phyloP scores from a whole-genome alignment of 2,797 vertebrate genomes.

The Acanthiza pusilla region DNA sequence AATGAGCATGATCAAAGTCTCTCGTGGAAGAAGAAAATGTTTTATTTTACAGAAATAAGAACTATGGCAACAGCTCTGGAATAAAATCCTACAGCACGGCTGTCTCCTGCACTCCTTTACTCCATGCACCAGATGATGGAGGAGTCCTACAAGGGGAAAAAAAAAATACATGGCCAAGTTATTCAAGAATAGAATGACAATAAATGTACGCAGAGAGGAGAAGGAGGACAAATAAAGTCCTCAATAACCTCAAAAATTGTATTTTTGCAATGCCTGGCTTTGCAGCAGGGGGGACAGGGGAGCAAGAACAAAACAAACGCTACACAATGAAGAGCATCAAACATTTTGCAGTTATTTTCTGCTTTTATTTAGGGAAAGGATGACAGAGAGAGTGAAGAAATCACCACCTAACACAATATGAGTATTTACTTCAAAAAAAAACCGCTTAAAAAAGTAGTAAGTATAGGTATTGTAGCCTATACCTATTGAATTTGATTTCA shows the following conservation, averaged over 20 bases:
- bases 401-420: background rate
- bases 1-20: background rate
- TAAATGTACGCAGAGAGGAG: background rate
- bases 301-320: background rate
- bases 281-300: background rate
- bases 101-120: background rate
- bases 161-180: background rate
- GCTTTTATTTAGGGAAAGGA: background rate
- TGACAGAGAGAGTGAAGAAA: background rate
- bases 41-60: slow-evolving; percentile 3
- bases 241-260: background rate
- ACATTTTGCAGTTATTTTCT: background rate
- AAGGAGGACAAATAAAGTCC: background rate
- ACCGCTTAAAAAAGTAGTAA: background rate
- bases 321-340: background rate
- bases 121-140: background rate
- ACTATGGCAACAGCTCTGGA: background rate
- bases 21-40: background rate
- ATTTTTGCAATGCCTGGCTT: background rate
- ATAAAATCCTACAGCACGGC: background rate
- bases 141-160: background rate
- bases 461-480: background rate
- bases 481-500: background rate
- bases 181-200: background rate
- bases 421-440: background rate